These are phyloP conservation scores for Ormia ochracea DNA, from an alignment of 2,888 invertebrate genomes.

Conservation along the genomic window DNA sequence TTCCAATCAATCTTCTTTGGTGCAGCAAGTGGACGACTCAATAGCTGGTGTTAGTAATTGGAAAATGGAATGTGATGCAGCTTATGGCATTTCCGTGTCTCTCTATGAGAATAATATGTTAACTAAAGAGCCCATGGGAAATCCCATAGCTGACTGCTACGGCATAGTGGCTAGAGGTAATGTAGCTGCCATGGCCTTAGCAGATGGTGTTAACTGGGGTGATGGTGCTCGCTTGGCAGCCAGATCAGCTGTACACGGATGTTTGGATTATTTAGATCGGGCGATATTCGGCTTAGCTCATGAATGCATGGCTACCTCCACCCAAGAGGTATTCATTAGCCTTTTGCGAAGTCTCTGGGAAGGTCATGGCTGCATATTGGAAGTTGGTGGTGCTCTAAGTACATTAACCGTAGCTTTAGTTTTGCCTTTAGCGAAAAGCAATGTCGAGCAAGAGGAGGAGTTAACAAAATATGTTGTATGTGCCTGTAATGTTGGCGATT, in stretches of 20 bases:
- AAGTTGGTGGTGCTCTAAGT: slow-evolving; percentile 88
- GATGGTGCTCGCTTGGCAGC: slow-evolving; percentile 90
- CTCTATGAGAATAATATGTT: slow-evolving; percentile 90
- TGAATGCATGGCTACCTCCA: slow-evolving; percentile 77
- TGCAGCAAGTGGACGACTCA: slow-evolving; percentile 45
- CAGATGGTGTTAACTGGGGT: slow-evolving; percentile 95
- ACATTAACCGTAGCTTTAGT: slow-evolving; percentile 89
- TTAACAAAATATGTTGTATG: slow-evolving; percentile 83
- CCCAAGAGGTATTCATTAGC: slow-evolving; percentile 86
- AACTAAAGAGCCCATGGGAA: slow-evolving; percentile 83
- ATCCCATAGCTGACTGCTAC: slow-evolving; percentile 92
- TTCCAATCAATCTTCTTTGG: slow-evolving; percentile 69
- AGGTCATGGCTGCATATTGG: slow-evolving; percentile 89
- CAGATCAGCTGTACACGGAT: slow-evolving; percentile 90
- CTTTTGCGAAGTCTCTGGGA: slow-evolving; percentile 88
- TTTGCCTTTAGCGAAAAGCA: slow-evolving; percentile 78
- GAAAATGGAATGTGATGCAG: slow-evolving; percentile 76
- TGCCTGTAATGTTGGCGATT: slow-evolving; percentile 92
- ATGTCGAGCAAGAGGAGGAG: not conserved
- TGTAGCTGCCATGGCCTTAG: slow-evolving; percentile 87
- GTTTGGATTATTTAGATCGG: slow-evolving; percentile 88
- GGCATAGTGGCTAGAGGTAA: slow-evolving; percentile 85
- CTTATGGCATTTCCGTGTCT: slow-evolving; percentile 80
- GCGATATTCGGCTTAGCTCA: slow-evolving; percentile 80
- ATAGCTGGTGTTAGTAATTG: slow-evolving; percentile 76